phyloP scores from a whole-genome alignment of 2,113 vertebrate species.

The Macquaria ambigua region DNA sequence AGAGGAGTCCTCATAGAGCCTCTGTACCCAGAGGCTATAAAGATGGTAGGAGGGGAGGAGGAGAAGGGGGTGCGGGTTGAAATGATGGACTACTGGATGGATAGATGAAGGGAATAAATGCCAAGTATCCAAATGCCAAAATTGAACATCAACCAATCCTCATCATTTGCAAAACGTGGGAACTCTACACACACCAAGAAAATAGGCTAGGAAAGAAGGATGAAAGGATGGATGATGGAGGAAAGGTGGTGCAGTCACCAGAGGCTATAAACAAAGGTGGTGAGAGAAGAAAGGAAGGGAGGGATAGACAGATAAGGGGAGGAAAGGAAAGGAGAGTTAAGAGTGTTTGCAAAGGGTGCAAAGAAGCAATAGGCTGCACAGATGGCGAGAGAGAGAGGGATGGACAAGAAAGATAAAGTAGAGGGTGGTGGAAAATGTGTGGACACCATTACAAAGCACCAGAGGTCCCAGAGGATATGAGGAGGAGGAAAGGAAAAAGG shows the following conservation, averaged over 20 bases:
- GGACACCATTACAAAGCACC: constrained; percentile 19
- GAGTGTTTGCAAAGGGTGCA: constrained; percentile 15
- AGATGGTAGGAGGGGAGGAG: constrained; percentile 88
- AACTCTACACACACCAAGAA: constrained; percentile 83
- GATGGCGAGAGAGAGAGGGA: constrained; percentile 27
- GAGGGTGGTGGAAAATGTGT: constrained; percentile 37
- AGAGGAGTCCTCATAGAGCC: constrained; percentile 94
- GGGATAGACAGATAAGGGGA: constrained; percentile 6
- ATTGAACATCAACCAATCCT: background rate
- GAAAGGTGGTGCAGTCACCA: constrained; percentile 83
- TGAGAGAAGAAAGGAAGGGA: background rate
- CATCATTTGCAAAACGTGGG: constrained; percentile 76
- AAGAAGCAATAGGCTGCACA: constrained; percentile 30
- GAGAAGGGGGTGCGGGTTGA: background rate
- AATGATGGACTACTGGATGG: background rate
- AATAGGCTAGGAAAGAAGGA: constrained; percentile 34
- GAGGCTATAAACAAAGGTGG: constrained; percentile 70
- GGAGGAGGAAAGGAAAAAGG: constrained; percentile 15
- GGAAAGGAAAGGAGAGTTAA: constrained; percentile 6
- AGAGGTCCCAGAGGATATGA: constrained; percentile 51
- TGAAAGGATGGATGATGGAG: background rate
- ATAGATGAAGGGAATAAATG: background rate
- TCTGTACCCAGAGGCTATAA: constrained; percentile 92
- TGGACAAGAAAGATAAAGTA: constrained; percentile 39
- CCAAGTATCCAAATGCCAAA: background rate